Evolutionary conservation across 1,140 invertebrate species (phyloP).

Genomic region (Drosophila truncata): DNA sequence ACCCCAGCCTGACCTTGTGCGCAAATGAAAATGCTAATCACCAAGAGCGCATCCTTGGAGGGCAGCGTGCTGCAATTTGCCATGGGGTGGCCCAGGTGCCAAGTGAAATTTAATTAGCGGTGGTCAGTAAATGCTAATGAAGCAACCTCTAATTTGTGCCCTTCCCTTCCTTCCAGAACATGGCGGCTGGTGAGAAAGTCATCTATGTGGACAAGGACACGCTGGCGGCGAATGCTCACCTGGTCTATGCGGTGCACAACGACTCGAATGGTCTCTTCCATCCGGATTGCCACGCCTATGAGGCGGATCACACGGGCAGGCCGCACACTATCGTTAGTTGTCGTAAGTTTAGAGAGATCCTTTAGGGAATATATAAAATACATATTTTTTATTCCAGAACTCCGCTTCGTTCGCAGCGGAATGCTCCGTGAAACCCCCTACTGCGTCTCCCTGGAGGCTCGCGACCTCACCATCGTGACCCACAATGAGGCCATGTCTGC

Average conservation of each 20-base stretch:
- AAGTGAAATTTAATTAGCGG: constrained; percentile 64
- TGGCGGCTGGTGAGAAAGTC: constrained; percentile 73
- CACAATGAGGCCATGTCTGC: constrained; percentile 43
- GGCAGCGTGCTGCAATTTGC: constrained; percentile 46
- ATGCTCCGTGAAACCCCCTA: constrained; percentile 66
- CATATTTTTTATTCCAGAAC: constrained; percentile 48
- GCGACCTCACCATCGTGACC: constrained; percentile 61
- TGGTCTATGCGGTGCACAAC: constrained; percentile 72
- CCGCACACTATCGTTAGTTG: constrained; percentile 79
- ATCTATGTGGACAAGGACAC: constrained; percentile 82
- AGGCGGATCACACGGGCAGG: constrained; percentile 79
- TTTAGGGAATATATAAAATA: background rate
- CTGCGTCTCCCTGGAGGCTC: constrained; percentile 69
- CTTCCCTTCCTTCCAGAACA: constrained; percentile 45
- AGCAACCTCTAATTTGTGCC: constrained; percentile 30
- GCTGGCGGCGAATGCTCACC: constrained; percentile 66
- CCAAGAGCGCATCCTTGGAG: constrained; percentile 58
- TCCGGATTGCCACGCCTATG: constrained; percentile 76
- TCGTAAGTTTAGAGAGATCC: constrained; percentile 59
- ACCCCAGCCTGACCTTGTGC: constrained; percentile 65
- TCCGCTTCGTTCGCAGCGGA: constrained; percentile 66
- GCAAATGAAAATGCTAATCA: constrained; percentile 61
- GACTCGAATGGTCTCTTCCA: constrained; percentile 60
- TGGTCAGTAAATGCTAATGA: constrained; percentile 77
- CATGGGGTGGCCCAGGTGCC: constrained; percentile 22